phyloP scores from a whole-genome alignment of 2,797 vertebrate genomes.

The Petrocephalus sullivani region DNA sequence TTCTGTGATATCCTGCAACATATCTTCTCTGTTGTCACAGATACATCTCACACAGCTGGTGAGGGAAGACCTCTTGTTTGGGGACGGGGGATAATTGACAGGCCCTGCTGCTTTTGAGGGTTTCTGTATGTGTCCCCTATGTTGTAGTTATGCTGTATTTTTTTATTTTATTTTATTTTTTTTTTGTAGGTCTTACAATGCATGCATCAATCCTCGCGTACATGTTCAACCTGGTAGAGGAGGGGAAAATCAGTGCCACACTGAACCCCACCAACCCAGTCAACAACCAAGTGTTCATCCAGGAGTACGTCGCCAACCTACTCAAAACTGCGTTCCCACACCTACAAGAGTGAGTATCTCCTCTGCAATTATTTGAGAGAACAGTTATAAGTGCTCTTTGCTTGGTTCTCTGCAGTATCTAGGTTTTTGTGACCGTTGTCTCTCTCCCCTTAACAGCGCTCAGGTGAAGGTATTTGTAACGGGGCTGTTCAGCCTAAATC shows the following conservation, averaged over 20 bases:
- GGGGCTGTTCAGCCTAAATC: conserved; percentile 97
- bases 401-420: not conserved
- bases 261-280: conserved; percentile 82
- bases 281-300: conserved; percentile 94
- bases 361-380: not conserved
- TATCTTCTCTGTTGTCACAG: conserved; percentile 97
- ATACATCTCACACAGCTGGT: conserved; percentile 98
- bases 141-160: not conserved
- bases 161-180: not conserved
- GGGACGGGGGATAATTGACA: not conserved
- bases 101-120: not conserved
- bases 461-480: conserved; percentile 99
- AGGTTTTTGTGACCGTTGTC: not conserved
- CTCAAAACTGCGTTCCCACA: conserved; percentile 97
- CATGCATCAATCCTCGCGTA: conserved; percentile 96
- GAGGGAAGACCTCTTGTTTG: conserved; percentile 41
- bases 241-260: conserved; percentile 86
- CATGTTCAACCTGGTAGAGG: conserved; percentile 98
- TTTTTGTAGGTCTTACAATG: conserved; percentile 84
- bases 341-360: conserved; percentile 85
- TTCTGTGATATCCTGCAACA: conserved; percentile 98
- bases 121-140: not conserved
- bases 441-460: conserved; percentile 64
- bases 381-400: not conserved
- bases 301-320: conserved; percentile 96